Conservation (phyloP, 2,797 vertebrate genomes). For the Sardinella longiceps region DNA sequence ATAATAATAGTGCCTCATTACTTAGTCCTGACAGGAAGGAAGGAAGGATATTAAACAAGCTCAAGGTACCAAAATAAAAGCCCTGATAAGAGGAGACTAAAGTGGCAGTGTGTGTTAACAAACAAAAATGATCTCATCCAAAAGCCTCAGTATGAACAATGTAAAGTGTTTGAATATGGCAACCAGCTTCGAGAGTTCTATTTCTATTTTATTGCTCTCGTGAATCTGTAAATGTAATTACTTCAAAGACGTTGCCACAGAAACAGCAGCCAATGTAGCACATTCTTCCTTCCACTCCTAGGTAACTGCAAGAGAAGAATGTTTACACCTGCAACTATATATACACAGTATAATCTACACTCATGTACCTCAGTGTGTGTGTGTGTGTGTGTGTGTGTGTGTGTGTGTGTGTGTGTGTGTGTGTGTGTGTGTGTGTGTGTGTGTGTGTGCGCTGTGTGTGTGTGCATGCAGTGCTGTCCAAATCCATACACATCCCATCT, state of each 20-base stretch:
- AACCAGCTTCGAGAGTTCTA: not conserved
- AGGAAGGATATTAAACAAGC: not conserved
- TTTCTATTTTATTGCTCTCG: not conserved
- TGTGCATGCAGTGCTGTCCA: not conserved
- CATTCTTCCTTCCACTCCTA: not conserved
- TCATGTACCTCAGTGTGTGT: not conserved
- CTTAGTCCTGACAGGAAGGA: not conserved
- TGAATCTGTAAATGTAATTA: not conserved
- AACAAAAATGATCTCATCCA: not conserved
- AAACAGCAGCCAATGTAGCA: not conserved
- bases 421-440: not conserved
- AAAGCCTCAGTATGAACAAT: not conserved
- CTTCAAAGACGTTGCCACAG: not conserved
- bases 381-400: not conserved
- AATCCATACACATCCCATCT: not conserved
- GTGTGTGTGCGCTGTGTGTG: too few species aligned
- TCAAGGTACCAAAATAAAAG: not conserved
- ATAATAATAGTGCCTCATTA: not conserved
- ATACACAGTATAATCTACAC: not conserved
- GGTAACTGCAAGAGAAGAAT: not conserved
- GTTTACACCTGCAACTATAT: not conserved
- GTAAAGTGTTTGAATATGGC: not conserved
- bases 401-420: slow-evolving; percentile 4
- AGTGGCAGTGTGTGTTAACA: not conserved
- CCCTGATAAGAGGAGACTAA: not conserved